phyloP scores from a whole-genome alignment of 1,140 invertebrate species.

The Oncopodura yosiiana region DNA sequence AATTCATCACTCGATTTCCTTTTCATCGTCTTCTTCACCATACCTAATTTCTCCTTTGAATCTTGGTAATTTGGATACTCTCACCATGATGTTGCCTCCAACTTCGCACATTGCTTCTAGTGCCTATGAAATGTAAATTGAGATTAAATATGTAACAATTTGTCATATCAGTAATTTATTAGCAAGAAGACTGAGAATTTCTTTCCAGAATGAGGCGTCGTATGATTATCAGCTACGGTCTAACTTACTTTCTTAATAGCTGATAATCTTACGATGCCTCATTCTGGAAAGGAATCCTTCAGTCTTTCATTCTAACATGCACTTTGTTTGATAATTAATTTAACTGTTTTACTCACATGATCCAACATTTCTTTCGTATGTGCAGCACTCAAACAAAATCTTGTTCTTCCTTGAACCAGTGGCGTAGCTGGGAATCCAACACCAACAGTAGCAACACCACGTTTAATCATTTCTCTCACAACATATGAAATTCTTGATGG shows the following conservation, averaged over 20 bases:
- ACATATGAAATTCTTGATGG: conserved; percentile 89
- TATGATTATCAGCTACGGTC: no score
- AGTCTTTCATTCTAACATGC: no score
- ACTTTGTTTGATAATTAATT: conserved; percentile 1
- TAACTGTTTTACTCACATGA: conserved; percentile 47
- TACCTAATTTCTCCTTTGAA: conserved; percentile 14
- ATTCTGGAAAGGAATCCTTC: no score
- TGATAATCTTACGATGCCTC: no score
- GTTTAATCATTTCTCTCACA: conserved; percentile 67
- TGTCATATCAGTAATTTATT: no score
- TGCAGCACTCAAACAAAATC: conserved; percentile 91
- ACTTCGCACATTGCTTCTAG: conserved; percentile 60
- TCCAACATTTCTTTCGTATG: conserved; percentile 95
- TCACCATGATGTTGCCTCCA: conserved; percentile 57
- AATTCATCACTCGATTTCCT: conserved; percentile 3
- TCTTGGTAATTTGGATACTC: conserved; percentile 49
- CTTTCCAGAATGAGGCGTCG: no score
- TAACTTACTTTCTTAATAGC: no score
- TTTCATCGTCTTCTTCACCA: conserved; percentile 15
- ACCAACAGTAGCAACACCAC: conserved; percentile 83
- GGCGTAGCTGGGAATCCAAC: conserved; percentile 98
- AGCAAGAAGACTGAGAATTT: neutral
- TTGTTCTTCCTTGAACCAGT: conserved; percentile 80
- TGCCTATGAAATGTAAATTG: conserved; percentile 42
- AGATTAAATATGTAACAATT: conserved; percentile 14